A percentile compares a stretch with the other conserved stretches of the same genome.
These are phyloP conservation scores for Thyatira batis DNA, from an alignment of 2,888 invertebrate species.

Conservation along the genomic window DNA sequence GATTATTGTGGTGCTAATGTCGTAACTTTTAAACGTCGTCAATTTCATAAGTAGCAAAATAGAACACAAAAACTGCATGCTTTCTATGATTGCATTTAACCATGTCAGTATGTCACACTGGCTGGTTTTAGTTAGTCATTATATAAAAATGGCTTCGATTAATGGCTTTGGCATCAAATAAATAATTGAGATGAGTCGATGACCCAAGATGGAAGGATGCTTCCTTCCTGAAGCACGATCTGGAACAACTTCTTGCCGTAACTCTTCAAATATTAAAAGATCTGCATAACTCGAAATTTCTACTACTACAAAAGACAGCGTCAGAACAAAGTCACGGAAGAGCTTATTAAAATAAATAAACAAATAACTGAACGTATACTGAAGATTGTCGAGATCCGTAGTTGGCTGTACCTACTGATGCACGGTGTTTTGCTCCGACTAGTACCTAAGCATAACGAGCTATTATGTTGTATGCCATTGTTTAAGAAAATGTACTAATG, in stretches of 20 bases:
- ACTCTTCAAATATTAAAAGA: too few species aligned
- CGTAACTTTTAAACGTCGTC: not conserved
- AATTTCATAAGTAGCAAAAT: not conserved
- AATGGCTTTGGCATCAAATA: not conserved
- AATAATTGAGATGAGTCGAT: not conserved
- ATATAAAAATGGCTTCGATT: too few species aligned
- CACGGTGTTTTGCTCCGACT: not conserved
- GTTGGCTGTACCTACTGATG: not conserved
- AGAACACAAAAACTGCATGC: not conserved
- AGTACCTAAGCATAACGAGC: not conserved
- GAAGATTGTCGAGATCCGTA: not conserved
- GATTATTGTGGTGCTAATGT: not conserved
- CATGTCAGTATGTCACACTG: too few species aligned
- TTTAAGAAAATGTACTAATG: slow-evolving; percentile 35
- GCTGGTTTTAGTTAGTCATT: too few species aligned
- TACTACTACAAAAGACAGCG: too few species aligned
- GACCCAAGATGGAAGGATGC: too few species aligned
- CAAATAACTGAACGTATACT: too few species aligned
- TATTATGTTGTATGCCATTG: slow-evolving; percentile 27
- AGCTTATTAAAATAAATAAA: too few species aligned
- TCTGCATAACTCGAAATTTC: too few species aligned
- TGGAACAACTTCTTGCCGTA: too few species aligned
- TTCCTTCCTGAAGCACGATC: too few species aligned
- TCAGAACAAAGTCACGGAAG: too few species aligned
- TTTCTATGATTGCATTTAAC: not conserved